Conservation (phyloP, 2,113 vertebrate genomes). For the Polypterus senegalus region DNA sequence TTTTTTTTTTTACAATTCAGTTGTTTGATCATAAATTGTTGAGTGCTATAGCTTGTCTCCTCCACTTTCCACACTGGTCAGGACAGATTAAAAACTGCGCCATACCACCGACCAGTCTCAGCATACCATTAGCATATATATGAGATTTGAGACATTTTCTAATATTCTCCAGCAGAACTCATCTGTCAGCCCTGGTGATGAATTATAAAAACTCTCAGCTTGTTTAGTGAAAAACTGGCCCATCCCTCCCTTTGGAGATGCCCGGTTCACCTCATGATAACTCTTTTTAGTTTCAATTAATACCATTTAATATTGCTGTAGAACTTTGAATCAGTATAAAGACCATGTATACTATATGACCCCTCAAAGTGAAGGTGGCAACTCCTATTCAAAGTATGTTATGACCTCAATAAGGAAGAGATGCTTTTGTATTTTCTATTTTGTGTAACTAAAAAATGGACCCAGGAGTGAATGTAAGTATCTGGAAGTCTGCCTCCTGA, state of each 20-base stretch:
- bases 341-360: too few relatives aligned
- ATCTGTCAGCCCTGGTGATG: constrained; percentile 98
- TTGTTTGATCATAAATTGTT: constrained; percentile 96
- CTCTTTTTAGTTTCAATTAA: constrained; percentile 41
- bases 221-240: constrained; percentile 72
- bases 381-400: too few relatives aligned
- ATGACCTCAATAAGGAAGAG: too few relatives aligned
- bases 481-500: too few relatives aligned
- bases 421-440: too few relatives aligned
- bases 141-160: constrained; percentile 99
- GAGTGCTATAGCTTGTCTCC: constrained; percentile 84
- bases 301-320: background rate
- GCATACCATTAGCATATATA: constrained; percentile 99
- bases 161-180: constrained; percentile 99
- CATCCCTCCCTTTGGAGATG: constrained; percentile 22
- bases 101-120: constrained; percentile 70
- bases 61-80: constrained; percentile 88
- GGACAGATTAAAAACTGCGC: constrained; percentile 95
- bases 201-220: constrained; percentile 97
- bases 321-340: too few relatives aligned
- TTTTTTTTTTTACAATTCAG: constrained; percentile 62
- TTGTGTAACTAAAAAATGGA: too few relatives aligned
- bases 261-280: constrained; percentile 26
- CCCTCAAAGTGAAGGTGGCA: too few relatives aligned
- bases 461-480: too few relatives aligned